Evolutionary conservation across 2,797 vertebrate genomes (phyloP), one percentile per base, ranked within the genome.

Genomic region (Gambelia wislizenii): DNA sequence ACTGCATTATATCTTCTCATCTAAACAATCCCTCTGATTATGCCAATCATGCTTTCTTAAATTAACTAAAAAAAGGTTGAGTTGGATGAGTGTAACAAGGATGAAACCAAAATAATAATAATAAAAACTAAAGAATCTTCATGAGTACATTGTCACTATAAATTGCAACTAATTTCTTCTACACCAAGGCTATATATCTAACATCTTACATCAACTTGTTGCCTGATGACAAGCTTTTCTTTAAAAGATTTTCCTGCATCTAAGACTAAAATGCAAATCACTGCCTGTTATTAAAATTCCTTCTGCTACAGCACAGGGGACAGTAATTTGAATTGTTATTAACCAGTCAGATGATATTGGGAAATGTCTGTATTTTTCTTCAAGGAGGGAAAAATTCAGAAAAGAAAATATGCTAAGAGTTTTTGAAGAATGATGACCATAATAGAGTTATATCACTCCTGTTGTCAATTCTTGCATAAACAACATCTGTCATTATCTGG

Each of bases 21-120:
- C n/a, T n/a, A n/a, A n/a, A n/a, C n/a, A n/a, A n/a, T n/a, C n/a
- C n/a, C 75, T 49, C 9, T 74, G 67, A 87, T 75, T 47, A 88
- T 49, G 16, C 82, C 47, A 20, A 61, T 30, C 59, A 33, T 42
- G 4, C 5, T 6, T 87, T 84, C 56, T 89, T 88, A 80, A 81
- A 90, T 42, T 82, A 79, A 81, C 3, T 25, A 25, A 33, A 30
- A 86, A n/a, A 9, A 1, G 12, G n/a, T 87, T 90, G 84, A 52
- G 64, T 22, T 77, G 27, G 20, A 12, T 88, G 49, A 67, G 84
- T 87, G 52, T 3, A 90, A 74, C 13, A n/a, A 89, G 30, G n/a
- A n/a, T n/a, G n/a, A n/a, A 86, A 87, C 16, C 90, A 92, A 78
- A 33, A 36, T 30, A 76, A n/a, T 22, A 42, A 88, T 1, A 69